Conservation (phyloP, 2,888 invertebrate species). For the Cryptops parisi region DNA sequence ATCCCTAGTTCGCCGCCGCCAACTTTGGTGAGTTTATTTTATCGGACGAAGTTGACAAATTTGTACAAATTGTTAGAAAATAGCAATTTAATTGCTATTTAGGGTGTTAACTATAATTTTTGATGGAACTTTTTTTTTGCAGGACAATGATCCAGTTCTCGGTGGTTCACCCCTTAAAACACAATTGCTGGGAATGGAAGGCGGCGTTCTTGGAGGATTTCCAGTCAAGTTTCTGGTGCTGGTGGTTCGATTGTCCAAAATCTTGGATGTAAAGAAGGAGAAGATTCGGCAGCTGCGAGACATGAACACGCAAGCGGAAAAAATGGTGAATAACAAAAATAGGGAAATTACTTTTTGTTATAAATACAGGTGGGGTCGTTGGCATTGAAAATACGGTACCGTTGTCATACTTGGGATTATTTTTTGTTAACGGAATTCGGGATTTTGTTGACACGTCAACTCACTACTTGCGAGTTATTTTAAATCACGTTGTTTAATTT, state of each 20-base stretch:
- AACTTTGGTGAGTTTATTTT: slow-evolving; percentile 26
- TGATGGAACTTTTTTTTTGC: slow-evolving; percentile 20
- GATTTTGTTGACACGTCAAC: no score
- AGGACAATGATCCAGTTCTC: slow-evolving; percentile 35
- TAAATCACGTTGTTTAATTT: slow-evolving; percentile 11
- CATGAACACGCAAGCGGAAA: slow-evolving; percentile 83
- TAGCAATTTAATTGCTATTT: no score
- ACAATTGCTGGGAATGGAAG: slow-evolving; percentile 31
- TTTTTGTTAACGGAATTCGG: no score
- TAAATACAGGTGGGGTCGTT: no score
- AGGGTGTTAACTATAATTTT: no score
- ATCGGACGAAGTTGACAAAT: no score
- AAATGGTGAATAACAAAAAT: slow-evolving; percentile 35
- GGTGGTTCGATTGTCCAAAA: slow-evolving; percentile 69
- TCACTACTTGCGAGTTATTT: no score
- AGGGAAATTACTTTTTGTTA: no score
- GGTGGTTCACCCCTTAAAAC: slow-evolving; percentile 31
- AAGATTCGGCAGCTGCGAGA: slow-evolving; percentile 65
- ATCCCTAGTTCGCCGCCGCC: slow-evolving; percentile 24
- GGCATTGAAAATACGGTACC: no score
- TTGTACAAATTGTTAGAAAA: neutral
- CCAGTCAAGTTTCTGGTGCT: slow-evolving; percentile 70
- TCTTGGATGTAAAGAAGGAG: slow-evolving; percentile 61
- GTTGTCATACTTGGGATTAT: no score
- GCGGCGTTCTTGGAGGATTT: slow-evolving; percentile 58